Evolutionary conservation across 2,888 invertebrate genomes (phyloP), one percentile per base, ranked within the genome.

Genomic region (Drosophila aldrichi): DNA sequence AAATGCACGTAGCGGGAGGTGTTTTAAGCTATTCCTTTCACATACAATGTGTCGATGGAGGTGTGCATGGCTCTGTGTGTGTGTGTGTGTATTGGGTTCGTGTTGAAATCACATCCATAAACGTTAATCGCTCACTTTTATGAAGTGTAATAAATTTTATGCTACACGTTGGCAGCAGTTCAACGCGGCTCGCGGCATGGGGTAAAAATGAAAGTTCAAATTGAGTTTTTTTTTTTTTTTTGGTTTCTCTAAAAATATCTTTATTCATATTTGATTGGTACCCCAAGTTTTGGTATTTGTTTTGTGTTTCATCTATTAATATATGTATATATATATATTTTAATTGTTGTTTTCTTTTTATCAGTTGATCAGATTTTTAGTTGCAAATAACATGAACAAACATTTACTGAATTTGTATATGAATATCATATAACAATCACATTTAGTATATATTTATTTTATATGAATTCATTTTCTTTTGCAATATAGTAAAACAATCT

Each of bases 351-450:
- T 54, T 58, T 68, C 40, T 58, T 56, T 59, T 74, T 68, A 69
- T 75, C 62, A 78, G 66, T 88, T 70, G 29, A 59, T 44, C 60
- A 63, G 76, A 76, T 85, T 79, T 82, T 85, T 79, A 71, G 70
- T 88, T 88, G 85, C 74, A 79, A 88, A 74, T 86, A 86, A 90
- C 87, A 83, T 88, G 87, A 86, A 89, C 78, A 87, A 86, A 86
- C 89, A 87, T 83, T 90, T 77, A 87, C 70, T 74, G 79, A 81
- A 78, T 74, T 79, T 77, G 77, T 85, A 89, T 91, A 91, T 91
- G 89, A 89, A 89, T 89, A 88, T 89, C 89, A 89, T 89, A 89
- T 89, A 91, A 88, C 77, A 84, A 84, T 89, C 84, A 84, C 79
- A 74, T 71, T 73, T 81, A 71, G 38, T 70, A 58, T 71, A 54